Evolutionary conservation across 1,140 invertebrate species (phyloP), one percentile per base, ranked within the genome.

Genomic region (Parasteatoda tepidariorum): DNA sequence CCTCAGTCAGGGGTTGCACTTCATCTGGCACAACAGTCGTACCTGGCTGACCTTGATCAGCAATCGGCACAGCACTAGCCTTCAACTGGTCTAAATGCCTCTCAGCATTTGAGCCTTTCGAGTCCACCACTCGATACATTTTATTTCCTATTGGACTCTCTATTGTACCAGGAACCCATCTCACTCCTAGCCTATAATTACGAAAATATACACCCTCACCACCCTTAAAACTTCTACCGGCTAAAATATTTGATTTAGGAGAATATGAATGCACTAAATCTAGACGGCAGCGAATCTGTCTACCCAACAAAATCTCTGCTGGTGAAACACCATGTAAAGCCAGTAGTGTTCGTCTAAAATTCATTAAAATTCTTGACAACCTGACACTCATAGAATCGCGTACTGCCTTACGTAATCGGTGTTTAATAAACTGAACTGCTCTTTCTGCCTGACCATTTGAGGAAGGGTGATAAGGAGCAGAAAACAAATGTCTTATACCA

Each of bases 401-500:
- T n/a, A 28, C 2, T 30, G 59, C 54, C 26, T 74, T 74, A 18
- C 31, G 31, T 11, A 74, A 28, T 18, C 59, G 22, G 15, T 62
- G n/a, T 28, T 78, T 64, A 9, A 64, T 55, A 24, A 41, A 54
- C 22, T 41, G 34, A 11, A 78, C 59, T 38, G 61, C 57, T 22
- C 30, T 78, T 83, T 88, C 87, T 6, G 87, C 86, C 28, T 85
- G 64, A 13, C 88, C 88, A 67, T 89, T 89, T 0, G 83, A 68
- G 22, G 84, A 78, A 22, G 88, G 88, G 59, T 87, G 85, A 41
- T 87, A 86, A 18, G 84, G 24, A 0, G 86, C 86, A 3, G 87
- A 85, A 54, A 78, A 75, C 0, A 84, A 64, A 48, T 87, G 87
- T 24, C 86, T 33, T 15, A 87, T 87, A 0, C 83, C 76, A 41